Evolutionary conservation across 2,797 vertebrate genomes (phyloP).

Genomic region (Aldrovandia affinis): DNA sequence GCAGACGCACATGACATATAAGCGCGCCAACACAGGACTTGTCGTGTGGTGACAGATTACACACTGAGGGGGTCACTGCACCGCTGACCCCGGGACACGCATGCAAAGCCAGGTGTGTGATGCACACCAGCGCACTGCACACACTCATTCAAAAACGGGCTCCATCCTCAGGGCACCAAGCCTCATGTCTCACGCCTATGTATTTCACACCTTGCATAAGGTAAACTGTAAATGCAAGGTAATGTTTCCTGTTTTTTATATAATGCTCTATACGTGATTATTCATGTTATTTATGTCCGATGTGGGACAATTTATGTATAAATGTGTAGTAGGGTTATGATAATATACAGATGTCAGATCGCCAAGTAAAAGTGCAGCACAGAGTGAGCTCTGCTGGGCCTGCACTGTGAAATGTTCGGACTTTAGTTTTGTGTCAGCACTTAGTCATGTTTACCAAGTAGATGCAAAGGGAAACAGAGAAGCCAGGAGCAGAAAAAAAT

Average conservation of each 20-base stretch:
- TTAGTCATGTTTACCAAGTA: conserved; percentile 65
- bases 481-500: conserved; percentile 76
- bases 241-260: background rate
- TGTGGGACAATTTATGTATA: too few relatives aligned
- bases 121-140: conserved; percentile 31
- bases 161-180: conserved; percentile 19
- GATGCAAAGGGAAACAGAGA: conserved; percentile 67
- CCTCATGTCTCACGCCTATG: background rate
- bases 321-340: background rate
- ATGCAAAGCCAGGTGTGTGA: conserved; percentile 46
- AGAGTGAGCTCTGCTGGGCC: background rate
- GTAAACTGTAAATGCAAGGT: background rate
- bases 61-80: conserved; percentile 58
- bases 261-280: too few relatives aligned
- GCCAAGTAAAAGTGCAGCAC: background rate
- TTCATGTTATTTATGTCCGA: background rate
- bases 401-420: background rate
- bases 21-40: conserved; percentile 41
- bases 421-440: conserved; percentile 51
- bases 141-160: conserved; percentile 42
- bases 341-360: background rate
- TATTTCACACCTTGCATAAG: background rate
- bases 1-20: conserved; percentile 21
- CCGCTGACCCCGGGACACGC: conserved; percentile 36
- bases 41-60: conserved; percentile 54